Evolutionary conservation across 2,888 invertebrate species (phyloP).

Genomic region (Siphlonurus alternatus): DNA sequence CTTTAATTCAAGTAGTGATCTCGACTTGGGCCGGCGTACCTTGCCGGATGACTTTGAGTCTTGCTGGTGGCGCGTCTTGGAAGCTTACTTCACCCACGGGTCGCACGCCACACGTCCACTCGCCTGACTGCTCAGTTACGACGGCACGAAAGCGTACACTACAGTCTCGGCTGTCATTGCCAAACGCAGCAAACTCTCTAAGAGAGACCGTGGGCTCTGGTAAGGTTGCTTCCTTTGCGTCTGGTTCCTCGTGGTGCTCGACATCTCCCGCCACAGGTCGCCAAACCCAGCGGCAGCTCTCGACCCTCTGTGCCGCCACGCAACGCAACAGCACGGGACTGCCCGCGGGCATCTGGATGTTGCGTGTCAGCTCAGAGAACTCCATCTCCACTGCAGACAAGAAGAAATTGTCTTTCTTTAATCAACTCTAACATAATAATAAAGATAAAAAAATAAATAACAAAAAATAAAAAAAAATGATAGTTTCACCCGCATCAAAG

Average conservation of each 20-base stretch:
- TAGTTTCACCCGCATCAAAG: too few relatives aligned
- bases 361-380: conserved; percentile 25
- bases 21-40: conserved; percentile 22
- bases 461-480: too few relatives aligned
- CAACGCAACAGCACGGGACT: conserved; percentile 23
- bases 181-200: conserved; percentile 23
- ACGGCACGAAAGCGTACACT: conserved; percentile 24
- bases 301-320: conserved; percentile 22
- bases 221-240: neutral
- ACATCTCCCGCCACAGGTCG: conserved; percentile 18
- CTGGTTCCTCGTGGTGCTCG: neutral
- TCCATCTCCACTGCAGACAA: conserved; percentile 21
- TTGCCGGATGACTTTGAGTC: conserved; percentile 25
- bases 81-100: conserved; percentile 22
- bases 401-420: neutral
- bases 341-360: conserved; percentile 25
- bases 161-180: conserved; percentile 24
- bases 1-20: too few relatives aligned
- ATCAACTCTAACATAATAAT: neutral
- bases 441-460: too few relatives aligned
- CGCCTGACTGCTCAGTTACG: conserved; percentile 24
- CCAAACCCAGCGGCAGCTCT: conserved; percentile 25
- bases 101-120: conserved; percentile 26
- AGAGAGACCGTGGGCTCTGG: conserved; percentile 23
- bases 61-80: conserved; percentile 25